Evolutionary conservation across 2,888 invertebrate species (phyloP).

Genomic region (Drosophila anceps): DNA sequence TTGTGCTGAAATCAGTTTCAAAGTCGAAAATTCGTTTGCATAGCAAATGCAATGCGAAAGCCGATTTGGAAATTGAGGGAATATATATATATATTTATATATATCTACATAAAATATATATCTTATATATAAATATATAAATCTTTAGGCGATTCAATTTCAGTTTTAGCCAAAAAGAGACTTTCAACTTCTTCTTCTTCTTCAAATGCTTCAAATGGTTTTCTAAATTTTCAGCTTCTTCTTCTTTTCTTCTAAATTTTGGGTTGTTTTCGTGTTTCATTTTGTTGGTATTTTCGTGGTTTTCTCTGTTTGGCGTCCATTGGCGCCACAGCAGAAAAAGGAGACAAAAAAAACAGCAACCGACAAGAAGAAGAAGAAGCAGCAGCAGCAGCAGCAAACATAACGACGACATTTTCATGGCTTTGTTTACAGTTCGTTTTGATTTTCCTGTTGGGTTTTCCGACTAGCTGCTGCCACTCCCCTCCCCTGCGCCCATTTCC

Average conservation of each 20-base stretch:
- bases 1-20: conserved; percentile 14
- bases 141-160: neutral
- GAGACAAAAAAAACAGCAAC: neutral
- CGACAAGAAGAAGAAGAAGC: neutral
- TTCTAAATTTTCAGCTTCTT: neutral
- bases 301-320: conserved; percentile 50
- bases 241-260: conserved; percentile 2
- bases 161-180: neutral
- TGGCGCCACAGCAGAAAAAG: conserved; percentile 57
- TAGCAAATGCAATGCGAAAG: conserved; percentile 7
- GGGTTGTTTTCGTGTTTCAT: neutral
- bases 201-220: neutral
- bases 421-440: conserved; percentile 72
- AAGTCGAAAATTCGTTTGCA: conserved; percentile 14
- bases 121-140: neutral
- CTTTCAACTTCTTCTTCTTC: neutral
- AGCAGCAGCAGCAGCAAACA: no score
- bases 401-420: conserved; percentile 76
- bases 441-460: conserved; percentile 63
- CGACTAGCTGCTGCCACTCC: neutral
- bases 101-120: neutral
- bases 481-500: neutral
- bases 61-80: neutral
- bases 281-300: conserved; percentile 2
- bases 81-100: neutral